Conservation (phyloP, 2,113 vertebrate genomes). For the Cephalopholis sonnerati region DNA sequence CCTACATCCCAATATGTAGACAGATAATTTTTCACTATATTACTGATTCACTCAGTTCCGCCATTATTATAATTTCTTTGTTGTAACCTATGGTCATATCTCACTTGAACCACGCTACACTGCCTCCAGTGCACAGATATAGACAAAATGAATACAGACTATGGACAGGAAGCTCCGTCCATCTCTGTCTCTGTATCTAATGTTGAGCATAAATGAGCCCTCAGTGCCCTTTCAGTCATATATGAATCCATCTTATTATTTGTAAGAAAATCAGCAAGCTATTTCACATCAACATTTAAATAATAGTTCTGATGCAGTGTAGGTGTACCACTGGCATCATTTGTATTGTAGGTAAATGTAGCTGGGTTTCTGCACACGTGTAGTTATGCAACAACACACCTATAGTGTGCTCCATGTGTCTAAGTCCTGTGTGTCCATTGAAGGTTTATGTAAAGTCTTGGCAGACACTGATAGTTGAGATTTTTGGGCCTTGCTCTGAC, state of each 20-base stretch:
- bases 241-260: neutral
- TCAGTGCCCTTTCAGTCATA: too few relatives aligned
- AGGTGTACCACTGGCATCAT: neutral
- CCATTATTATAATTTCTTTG: too few relatives aligned
- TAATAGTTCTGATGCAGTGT: neutral
- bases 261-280: neutral
- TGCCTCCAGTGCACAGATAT: too few relatives aligned
- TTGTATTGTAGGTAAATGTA: neutral
- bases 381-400: neutral
- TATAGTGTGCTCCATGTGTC: neutral
- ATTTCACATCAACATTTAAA: neutral
- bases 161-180: too few relatives aligned
- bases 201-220: too few relatives aligned
- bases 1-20: too few relatives aligned
- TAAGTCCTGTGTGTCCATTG: neutral
- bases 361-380: neutral
- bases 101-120: too few relatives aligned
- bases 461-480: neutral
- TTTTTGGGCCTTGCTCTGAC: constrained; percentile 11
- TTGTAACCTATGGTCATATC: too few relatives aligned
- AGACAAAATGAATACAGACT: too few relatives aligned
- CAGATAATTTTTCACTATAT: too few relatives aligned
- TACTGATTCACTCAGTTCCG: too few relatives aligned
- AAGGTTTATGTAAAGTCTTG: constrained; percentile 4
- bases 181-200: too few relatives aligned